These are phyloP conservation scores for Austrofundulus limnaeus DNA, from an alignment of 2,113 vertebrate species.

Conservation along the genomic window DNA sequence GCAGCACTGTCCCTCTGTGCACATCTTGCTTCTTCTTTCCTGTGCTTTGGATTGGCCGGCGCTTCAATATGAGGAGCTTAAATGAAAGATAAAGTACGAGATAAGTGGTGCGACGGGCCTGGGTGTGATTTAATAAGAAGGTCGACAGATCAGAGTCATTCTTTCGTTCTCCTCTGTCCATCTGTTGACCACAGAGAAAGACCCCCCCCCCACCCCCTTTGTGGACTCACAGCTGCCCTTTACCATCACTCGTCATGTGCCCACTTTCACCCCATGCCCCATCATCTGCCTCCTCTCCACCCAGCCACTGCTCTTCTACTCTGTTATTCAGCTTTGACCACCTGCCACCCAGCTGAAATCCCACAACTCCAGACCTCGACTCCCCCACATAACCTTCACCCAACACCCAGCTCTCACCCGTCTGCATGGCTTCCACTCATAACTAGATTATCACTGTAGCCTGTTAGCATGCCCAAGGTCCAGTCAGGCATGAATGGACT, in stretches of 20 bases:
- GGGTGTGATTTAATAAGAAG: slow-evolving; percentile 15
- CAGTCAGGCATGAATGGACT: slow-evolving; percentile 57
- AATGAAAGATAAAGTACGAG: slow-evolving; percentile 6
- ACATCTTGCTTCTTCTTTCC: too few relatives aligned
- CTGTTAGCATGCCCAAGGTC: slow-evolving; percentile 57
- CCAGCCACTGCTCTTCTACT: slow-evolving; percentile 21
- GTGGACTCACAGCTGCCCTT: slow-evolving; percentile 36
- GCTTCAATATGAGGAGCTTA: background rate
- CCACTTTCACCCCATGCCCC: slow-evolving; percentile 29
- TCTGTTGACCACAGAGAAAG: slow-evolving; percentile 29
- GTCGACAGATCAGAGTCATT: slow-evolving; percentile 15
- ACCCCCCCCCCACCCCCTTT: slow-evolving; percentile 11
- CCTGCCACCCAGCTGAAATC: slow-evolving; percentile 51
- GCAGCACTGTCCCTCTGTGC: background rate
- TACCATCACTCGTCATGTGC: slow-evolving; percentile 25
- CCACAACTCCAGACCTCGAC: background rate
- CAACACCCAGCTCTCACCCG: background rate
- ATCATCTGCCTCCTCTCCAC: slow-evolving; percentile 25
- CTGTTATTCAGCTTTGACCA: slow-evolving; percentile 62
- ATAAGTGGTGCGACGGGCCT: slow-evolving; percentile 23
- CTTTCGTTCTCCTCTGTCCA: slow-evolving; percentile 38
- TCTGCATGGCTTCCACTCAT: slow-evolving; percentile 49
- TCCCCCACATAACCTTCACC: background rate
- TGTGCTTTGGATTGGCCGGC: background rate
- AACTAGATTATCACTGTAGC: slow-evolving; percentile 68